phyloP scores from a whole-genome alignment of 2,888 invertebrate species.

The Sarcophaga carnaria region DNA sequence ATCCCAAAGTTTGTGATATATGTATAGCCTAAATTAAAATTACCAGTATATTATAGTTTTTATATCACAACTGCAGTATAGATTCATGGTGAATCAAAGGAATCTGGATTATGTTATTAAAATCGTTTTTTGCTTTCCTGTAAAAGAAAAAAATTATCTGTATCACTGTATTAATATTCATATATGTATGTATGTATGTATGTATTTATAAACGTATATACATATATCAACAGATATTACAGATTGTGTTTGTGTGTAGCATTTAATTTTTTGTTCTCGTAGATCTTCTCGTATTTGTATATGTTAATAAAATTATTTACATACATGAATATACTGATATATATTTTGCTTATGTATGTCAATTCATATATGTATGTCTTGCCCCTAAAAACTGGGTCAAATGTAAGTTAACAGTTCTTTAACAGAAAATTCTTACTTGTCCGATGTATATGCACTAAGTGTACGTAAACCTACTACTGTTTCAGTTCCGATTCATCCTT shows the following conservation, averaged over 20 bases:
- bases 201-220: background rate
- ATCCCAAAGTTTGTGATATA: no score
- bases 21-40: no score
- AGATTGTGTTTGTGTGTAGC: no score
- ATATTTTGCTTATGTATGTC: constrained; percentile 66
- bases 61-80: no score
- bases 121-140: background rate
- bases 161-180: background rate
- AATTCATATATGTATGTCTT: background rate
- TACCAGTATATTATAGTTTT: no score
- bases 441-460: constrained; percentile 46
- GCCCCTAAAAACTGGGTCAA: constrained; percentile 59
- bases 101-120: background rate
- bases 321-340: background rate
- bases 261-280: no score
- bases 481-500: constrained; percentile 77
- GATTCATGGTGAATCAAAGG: no score
- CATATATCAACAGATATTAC: background rate
- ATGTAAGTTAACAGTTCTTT: constrained; percentile 63
- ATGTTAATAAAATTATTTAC: background rate
- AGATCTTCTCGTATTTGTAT: background rate
- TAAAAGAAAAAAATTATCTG: background rate
- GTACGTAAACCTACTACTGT: constrained; percentile 62
- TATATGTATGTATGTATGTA: background rate
- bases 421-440: constrained; percentile 40